Percentiles rank a stretch among this genome's conserved stretches.
phyloP scores from a whole-genome alignment of 1,140 invertebrate genomes.

The Chironomus tepperi region DNA sequence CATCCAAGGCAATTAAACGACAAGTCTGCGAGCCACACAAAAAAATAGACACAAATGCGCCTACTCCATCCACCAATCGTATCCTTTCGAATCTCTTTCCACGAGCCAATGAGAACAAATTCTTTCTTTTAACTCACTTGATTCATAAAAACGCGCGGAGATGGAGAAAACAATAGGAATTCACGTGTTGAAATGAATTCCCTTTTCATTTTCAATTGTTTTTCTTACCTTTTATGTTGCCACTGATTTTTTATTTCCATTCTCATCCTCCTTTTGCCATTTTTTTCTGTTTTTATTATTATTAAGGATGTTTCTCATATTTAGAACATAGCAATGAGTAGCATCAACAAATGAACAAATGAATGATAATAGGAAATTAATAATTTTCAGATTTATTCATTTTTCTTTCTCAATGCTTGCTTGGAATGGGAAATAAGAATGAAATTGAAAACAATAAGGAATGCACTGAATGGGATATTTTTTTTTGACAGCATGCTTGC shows the following conservation, averaged over 20 bases:
- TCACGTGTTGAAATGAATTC: conserved; percentile 16
- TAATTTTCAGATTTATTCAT: conserved; percentile 17
- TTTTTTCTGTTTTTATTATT: neutral
- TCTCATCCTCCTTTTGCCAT: neutral
- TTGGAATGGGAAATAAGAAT: too few relatives aligned
- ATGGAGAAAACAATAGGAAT: conserved; percentile 18
- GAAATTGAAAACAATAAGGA: too few relatives aligned
- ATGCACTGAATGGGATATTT: too few relatives aligned
- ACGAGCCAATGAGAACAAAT: neutral
- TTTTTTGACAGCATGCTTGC: too few relatives aligned
- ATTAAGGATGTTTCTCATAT: too few relatives aligned
- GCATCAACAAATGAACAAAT: neutral
- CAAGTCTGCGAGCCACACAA: too few relatives aligned
- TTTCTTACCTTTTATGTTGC: neutral
- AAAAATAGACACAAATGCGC: too few relatives aligned
- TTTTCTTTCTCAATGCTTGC: neutral
- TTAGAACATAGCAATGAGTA: neutral
- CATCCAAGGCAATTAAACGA: too few relatives aligned
- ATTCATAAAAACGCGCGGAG: neutral
- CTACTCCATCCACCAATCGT: too few relatives aligned
- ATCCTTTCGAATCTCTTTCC: neutral
- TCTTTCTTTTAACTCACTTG: neutral
- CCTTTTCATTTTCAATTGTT: conserved; percentile 15
- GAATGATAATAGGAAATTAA: conserved; percentile 23
- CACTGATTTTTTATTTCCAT: neutral